Percentiles rank a stretch among this genome's conserved stretches.
These are phyloP conservation scores for Gasterosteus aculeatus DNA, from an alignment of 2,113 vertebrate genomes.

Conservation along the genomic window DNA sequence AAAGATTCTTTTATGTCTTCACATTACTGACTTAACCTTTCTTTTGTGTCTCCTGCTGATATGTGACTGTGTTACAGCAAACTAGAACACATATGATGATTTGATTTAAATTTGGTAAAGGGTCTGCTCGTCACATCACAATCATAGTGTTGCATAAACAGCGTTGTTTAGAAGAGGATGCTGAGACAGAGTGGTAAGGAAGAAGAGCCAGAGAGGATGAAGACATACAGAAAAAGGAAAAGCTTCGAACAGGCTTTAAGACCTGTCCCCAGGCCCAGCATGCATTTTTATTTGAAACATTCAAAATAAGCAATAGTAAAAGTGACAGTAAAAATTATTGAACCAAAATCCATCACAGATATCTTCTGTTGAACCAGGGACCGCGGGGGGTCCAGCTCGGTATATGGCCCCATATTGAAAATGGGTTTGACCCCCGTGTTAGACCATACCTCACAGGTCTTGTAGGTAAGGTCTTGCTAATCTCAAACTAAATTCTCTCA, in stretches of 20 bases:
- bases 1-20: constrained; percentile 5
- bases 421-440: no score
- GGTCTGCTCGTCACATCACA: constrained; percentile 31
- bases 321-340: neutral
- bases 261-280: neutral
- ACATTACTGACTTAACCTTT: neutral
- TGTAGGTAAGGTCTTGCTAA: no score
- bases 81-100: constrained; percentile 29
- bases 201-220: constrained; percentile 9
- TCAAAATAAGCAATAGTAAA: neutral
- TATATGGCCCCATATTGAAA: no score
- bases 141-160: constrained; percentile 51
- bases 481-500: neutral
- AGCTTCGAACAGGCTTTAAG: neutral
- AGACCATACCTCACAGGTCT: no score
- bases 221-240: neutral
- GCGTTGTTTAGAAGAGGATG: constrained; percentile 44
- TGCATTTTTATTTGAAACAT: neutral
- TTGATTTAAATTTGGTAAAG: constrained; percentile 50
- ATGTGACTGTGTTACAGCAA: neutral
- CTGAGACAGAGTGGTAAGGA: constrained; percentile 37
- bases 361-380: neutral
- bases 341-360: neutral
- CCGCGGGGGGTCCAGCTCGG: no score
- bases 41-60: constrained; percentile 15